Evolutionary conservation across 2,113 vertebrate species (phyloP), one percentile per base, ranked within the genome.

Genomic region (Sapajus apella): DNA sequence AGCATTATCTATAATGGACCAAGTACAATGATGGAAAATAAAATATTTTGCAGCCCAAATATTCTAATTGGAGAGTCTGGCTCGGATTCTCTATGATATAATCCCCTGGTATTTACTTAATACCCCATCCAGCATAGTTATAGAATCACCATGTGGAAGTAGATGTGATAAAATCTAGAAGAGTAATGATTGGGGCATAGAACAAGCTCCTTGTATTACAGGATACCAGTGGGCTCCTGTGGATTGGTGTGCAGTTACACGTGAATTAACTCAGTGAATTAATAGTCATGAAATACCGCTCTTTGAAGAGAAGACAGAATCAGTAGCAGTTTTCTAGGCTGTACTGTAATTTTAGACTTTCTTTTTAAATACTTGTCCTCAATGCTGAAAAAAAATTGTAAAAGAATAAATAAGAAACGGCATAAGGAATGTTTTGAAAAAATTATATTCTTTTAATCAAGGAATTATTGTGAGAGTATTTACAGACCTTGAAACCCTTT

Each of bases 291-390:
- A 18, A 23, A 43, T 79, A 20, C 1, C 45, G n/a, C 13, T 91
- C 52, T 91, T 80, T 37, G 8, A 85, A 87, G 83, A 89, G 43
- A 91, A 91, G 21, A 3, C 35, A 75, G 35, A 79, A 23, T 80
- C 47, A 80, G 10, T 40, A 52, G 20, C n/a, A 79, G 16, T 92
- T 90, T 93, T 77, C 35, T 68, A 79, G 32, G 27, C 55, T 80
- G 8, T 79, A n/a, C 56, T 90, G 93, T 94, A 77, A 90, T 80
- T 84, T 85, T 58, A 81, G 35, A 72, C 17, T 94, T 83, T 64
- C n/a, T 66, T 87, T 66, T 87, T 91, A 27, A 73, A 87, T 91
- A 55, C 52, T 94, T 95, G 20, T 7, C 23, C 7, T 89, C 16
- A 52, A 8, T 66, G 12, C 68, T 96, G 25, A 12, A 91, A 91